Percentiles rank a stretch among this genome's conserved stretches.
Evolutionary conservation across 2,888 invertebrate genomes (phyloP).

Genomic region (Hypena proboscidalis): DNA sequence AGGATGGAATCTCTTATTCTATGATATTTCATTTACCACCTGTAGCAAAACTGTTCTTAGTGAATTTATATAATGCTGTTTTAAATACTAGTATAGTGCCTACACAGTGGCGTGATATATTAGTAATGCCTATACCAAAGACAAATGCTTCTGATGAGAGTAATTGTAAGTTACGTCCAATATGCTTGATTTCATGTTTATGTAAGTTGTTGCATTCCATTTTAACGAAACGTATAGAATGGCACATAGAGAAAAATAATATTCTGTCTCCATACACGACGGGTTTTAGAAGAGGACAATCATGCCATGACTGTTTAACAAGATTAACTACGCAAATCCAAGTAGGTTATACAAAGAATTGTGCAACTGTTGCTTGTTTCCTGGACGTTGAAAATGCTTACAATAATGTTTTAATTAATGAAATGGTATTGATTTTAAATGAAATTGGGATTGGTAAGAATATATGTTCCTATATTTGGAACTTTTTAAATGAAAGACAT

Average conservation of each 20-base stretch:
- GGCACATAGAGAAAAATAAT: constrained; percentile 19
- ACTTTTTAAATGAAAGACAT: constrained; percentile 23
- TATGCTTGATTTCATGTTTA: background rate
- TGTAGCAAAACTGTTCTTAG: background rate
- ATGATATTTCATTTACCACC: background rate
- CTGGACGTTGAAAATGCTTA: constrained; percentile 46
- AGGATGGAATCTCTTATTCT: constrained; percentile 2
- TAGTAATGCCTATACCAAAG: constrained; percentile 1
- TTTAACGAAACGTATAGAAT: constrained; percentile 11
- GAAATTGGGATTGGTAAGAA: constrained; percentile 22
- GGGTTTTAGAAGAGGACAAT: constrained; percentile 23
- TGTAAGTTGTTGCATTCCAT: background rate
- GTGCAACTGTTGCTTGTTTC: constrained; percentile 33
- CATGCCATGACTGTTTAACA: constrained; percentile 19
- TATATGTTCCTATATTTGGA: constrained; percentile 34
- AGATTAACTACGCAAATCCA: constrained; percentile 16
- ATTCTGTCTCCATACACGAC: constrained; percentile 4
- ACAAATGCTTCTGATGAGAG: background rate
- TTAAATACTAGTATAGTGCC: background rate
- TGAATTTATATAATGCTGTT: background rate
- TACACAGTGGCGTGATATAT: background rate
- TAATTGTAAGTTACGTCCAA: background rate
- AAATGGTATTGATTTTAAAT: constrained; percentile 26
- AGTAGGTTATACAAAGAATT: constrained; percentile 26
- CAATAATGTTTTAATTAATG: constrained; percentile 35